Conservation (phyloP, 2,113 vertebrate species). For the Nannobrachium achirus region DNA sequence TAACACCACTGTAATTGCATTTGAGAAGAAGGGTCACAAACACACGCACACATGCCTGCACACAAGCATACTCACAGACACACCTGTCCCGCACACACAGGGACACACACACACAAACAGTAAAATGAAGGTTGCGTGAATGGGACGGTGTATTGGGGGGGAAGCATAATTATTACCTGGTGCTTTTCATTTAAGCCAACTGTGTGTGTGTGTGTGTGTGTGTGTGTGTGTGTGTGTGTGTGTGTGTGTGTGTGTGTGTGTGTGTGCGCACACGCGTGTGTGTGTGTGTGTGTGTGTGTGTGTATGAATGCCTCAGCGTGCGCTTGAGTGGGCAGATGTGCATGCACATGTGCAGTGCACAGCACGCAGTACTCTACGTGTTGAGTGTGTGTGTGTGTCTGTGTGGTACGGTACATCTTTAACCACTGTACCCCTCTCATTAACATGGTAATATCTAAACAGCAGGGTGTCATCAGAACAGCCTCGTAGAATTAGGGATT, state of each 20-base stretch:
- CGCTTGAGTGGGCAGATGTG: too few relatives aligned
- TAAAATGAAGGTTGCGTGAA: too few relatives aligned
- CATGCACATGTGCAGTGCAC: too few relatives aligned
- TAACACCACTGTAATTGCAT: conserved; percentile 79
- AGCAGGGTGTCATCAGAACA: conserved; percentile 76
- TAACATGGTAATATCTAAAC: conserved; percentile 83
- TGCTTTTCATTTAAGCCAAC: conserved; percentile 51
- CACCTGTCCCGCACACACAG: conserved; percentile 6
- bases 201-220: conserved; percentile 30
- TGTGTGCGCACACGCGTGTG: too few relatives aligned
- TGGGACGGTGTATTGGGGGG: neutral
- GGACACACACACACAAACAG: too few relatives aligned
- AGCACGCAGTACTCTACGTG: too few relatives aligned
- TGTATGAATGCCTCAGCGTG: neutral
- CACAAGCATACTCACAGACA: conserved; percentile 4
- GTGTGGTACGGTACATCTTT: conserved; percentile 69
- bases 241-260: conserved; percentile 24
- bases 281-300: conserved; percentile 29
- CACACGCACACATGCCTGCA: neutral
- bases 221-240: conserved; percentile 23
- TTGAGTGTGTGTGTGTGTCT: conserved; percentile 57
- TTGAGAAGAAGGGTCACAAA: conserved; percentile 60
- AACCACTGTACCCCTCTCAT: conserved; percentile 75
- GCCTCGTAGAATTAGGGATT: conserved; percentile 74
- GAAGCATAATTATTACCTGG: conserved; percentile 41